Conservation (phyloP, 2,888 invertebrate species). For the Eupithecia subumbrata region DNA sequence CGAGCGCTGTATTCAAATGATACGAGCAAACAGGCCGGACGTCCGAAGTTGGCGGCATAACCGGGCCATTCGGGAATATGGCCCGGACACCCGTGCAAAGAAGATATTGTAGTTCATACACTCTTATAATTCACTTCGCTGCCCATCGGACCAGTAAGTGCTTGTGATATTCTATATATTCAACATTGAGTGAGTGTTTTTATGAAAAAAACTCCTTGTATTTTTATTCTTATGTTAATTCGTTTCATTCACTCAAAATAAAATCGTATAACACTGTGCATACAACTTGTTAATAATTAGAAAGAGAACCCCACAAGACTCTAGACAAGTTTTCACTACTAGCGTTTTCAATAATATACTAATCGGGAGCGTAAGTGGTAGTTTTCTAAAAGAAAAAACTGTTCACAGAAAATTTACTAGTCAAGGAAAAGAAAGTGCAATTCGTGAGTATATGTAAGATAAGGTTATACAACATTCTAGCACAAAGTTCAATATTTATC, state of each 20-base stretch:
- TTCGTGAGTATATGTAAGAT: neutral
- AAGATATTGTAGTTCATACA: constrained; percentile 2
- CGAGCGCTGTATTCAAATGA: constrained; percentile 56
- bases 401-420: neutral
- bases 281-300: too few species aligned
- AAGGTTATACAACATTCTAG: neutral
- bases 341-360: neutral
- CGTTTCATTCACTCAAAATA: neutral
- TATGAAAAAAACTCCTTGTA: too few species aligned
- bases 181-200: too few species aligned
- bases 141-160: neutral
- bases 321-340: neutral
- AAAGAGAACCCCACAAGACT: too few species aligned
- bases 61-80: constrained; percentile 39
- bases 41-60: constrained; percentile 48
- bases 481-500: neutral
- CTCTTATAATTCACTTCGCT: constrained; percentile 1
- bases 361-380: neutral
- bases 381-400: neutral
- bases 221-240: neutral
- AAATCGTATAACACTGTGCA: neutral
- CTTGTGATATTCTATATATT: too few species aligned
- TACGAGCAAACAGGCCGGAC: constrained; percentile 57
- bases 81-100: constrained; percentile 24
- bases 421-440: neutral